Evolutionary conservation across 1,140 invertebrate genomes (phyloP), one percentile per base, ranked within the genome.

Genomic region (Bombus cullumanus): DNA sequence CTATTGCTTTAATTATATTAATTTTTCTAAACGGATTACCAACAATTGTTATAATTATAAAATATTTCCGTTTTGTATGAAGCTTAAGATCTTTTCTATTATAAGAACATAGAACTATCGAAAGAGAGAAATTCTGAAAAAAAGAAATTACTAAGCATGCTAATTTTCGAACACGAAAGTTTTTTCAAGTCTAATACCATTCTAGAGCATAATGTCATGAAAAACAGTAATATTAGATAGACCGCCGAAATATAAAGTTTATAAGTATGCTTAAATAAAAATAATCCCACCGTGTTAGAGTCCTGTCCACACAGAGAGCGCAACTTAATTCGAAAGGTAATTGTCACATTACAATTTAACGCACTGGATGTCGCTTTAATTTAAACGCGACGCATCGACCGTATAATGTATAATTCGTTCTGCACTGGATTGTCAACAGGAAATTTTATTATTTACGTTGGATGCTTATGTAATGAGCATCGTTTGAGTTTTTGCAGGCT

Each of bases 361-460:
- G 68, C 78, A 71, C 78, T 69, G 41, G 25, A 71, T 81, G 25
- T n/a, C 34, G 37, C 18, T 81, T 81, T 69, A 72, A 81, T 81
- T 81, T 72, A 57, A 71, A 79, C 37, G n/a, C 34, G 41, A 34
- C 31, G 77, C 77, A 66, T 47, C 62, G 41, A 34, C 59, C 79
- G 66, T 81, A 53, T 57, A 71, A 53, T 72, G 22, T 69, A 34
- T 72, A 81, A 81, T 69, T 59, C 47, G 53, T 73, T 79, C 37
- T 80, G 59, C 57, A 71, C 37, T 12, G 53, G 41, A 79, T 73
- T 69, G 68, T 71, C 75, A 72, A 81, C 76, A 47, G 68, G 43
- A 59, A 72, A 62, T 53, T 68, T 37, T 64, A 69, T 85, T 72
- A n/a, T 72, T 39, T 41, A 31, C 28, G 37, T 34, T 22, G 34